These are phyloP conservation scores for rabbit (Oryctolagus cuniculus) DNA, from an alignment of 2,113 vertebrate species.

Conservation along the genomic window mOryCun1.1 NC_091438.1:88443001-88443500, in stretches of 20 bases:
- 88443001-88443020: not conserved
- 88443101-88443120: not conserved
- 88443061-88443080: not conserved
- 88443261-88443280: too few relatives aligned
- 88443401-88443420: not conserved
- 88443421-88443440: not conserved
- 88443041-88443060: not conserved
- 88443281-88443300: too few relatives aligned
- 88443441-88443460: constrained; percentile 18
- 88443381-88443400: not conserved
- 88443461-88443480: not conserved
- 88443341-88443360: too few relatives aligned
- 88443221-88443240: constrained; percentile 2
- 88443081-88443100: constrained; percentile 38
- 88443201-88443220: not conserved
- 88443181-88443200: not conserved
- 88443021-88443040: not conserved
- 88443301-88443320: too few relatives aligned
- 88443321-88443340: too few relatives aligned
- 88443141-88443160: not conserved
- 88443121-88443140: constrained; percentile 18
- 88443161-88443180: not conserved
- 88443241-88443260: too few relatives aligned
- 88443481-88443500: not conserved
- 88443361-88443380: not conserved